Percentiles rank a stretch among this genome's conserved stretches.
phyloP scores from a whole-genome alignment of 2,113 vertebrate genomes.

The Protomyctophum bolini region DNA sequence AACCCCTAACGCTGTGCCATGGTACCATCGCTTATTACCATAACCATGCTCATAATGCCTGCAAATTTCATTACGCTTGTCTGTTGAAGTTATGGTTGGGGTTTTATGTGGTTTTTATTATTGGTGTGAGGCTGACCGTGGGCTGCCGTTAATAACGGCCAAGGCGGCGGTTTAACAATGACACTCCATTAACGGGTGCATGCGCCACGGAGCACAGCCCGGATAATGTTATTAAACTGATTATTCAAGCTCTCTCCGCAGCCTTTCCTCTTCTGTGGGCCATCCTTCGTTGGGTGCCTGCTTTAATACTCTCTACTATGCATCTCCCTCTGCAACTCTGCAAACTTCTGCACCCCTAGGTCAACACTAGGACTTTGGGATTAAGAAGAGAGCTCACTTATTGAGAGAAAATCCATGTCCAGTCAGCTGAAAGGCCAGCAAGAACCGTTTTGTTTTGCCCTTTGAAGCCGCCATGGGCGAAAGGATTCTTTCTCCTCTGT shows the following conservation, averaged over 20 bases:
- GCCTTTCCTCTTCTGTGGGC: slow-evolving; percentile 32
- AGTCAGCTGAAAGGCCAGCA: slow-evolving; percentile 55
- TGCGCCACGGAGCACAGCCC: slow-evolving; percentile 66
- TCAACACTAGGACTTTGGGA: slow-evolving; percentile 1
- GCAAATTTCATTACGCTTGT: slow-evolving; percentile 74
- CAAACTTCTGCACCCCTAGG: slow-evolving; percentile 40
- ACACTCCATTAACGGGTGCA: slow-evolving; percentile 75
- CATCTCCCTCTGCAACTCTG: slow-evolving; percentile 34
- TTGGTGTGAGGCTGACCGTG: slow-evolving; percentile 70
- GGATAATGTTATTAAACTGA: slow-evolving; percentile 79
- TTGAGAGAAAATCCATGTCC: slow-evolving; percentile 16
- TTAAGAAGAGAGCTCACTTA: slow-evolving; percentile 14
- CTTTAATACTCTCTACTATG: slow-evolving; percentile 50
- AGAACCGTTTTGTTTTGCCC: slow-evolving; percentile 54
- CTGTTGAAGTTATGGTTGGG: slow-evolving; percentile 69
- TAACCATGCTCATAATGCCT: slow-evolving; percentile 63
- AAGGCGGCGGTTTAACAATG: slow-evolving; percentile 75
- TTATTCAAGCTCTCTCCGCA: slow-evolving; percentile 64
- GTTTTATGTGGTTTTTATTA: slow-evolving; percentile 76
- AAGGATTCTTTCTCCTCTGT: slow-evolving; percentile 26
- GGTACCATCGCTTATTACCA: slow-evolving; percentile 67
- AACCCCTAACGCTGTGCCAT: slow-evolving; percentile 49
- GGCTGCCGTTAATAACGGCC: slow-evolving; percentile 75
- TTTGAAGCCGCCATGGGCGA: slow-evolving; percentile 63
- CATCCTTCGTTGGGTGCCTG: slow-evolving; percentile 26